Evolutionary conservation across 2,888 invertebrate genomes (phyloP), one percentile per base, ranked within the genome.

Genomic region (Folsomia candida): DNA sequence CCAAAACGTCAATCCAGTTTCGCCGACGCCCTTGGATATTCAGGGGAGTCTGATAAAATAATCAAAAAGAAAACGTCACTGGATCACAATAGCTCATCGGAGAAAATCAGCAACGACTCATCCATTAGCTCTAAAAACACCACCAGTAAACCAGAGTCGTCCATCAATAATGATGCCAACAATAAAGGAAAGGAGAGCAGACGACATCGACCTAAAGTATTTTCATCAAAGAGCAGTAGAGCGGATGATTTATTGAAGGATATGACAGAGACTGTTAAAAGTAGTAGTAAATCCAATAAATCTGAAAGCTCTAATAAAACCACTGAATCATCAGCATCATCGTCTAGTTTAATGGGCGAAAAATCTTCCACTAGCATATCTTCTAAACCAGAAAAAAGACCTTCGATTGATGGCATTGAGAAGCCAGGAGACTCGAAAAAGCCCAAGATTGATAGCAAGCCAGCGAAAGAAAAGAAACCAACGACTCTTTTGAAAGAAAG

Each of bases 401-500:
- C 73, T 11, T 76, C 77, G 0, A 71, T 73, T 18, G 79, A 77
- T 25, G 61, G 68, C 9, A 37, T 69, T n/a, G 73, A 72, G 67
- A 75, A 75, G 70, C 69, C 74, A 4, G 74, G 75, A 4, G 76
- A 77, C 27, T 26, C 67, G 2, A 78, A 78, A 59, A 78, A 78
- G 47, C 59, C 71, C n/a, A 78, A 76, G 51, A 61, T 77, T 9
- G 73, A 68, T 20, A 69, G 76, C 81, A 73, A 68, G 54, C 51
- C 62, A 80, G 86, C 84, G 75, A 85, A 85, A 47, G 80, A 80
- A 61, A 79, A 29, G 20, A n/a, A 27, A 11, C 25, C 61, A 18
- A 1, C 57, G 1, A 69, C 27, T 1, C 64, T 70, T 2, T 63
- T 80, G 62, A 90, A 93, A 82, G 97, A 97, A 83, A 94, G 94